Evolutionary conservation across 2,797 vertebrate genomes (phyloP).

Genomic region (Megalops cyprinoides): DNA sequence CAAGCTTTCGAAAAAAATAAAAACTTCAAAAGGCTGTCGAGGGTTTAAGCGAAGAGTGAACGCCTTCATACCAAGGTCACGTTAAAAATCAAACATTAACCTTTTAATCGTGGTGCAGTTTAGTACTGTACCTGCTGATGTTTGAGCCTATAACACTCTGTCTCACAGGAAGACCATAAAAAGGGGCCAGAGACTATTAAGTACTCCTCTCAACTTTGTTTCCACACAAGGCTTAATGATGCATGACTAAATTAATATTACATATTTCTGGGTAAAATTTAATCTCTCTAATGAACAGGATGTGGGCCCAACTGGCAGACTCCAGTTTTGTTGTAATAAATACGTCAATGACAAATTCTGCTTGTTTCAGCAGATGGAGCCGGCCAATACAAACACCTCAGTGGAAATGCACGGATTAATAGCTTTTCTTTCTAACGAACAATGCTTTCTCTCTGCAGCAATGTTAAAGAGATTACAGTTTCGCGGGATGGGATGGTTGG

Average conservation of each 20-base stretch:
- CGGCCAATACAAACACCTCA: conserved; percentile 51
- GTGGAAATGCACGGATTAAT: conserved; percentile 40
- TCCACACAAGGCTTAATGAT: conserved; percentile 50
- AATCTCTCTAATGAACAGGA: conserved; percentile 55
- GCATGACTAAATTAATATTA: conserved; percentile 49
- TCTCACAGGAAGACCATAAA: conserved; percentile 18
- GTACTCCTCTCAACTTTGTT: conserved; percentile 37
- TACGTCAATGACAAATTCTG: conserved; percentile 47
- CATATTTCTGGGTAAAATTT: conserved; percentile 52
- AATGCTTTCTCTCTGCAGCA: conserved; percentile 36
- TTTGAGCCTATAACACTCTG: conserved; percentile 27
- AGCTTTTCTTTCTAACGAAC: conserved; percentile 45
- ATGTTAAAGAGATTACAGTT: conserved; percentile 42
- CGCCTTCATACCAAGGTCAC: not conserved
- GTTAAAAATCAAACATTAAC: not conserved
- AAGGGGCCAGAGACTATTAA: conserved; percentile 32
- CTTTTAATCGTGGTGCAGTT: not conserved
- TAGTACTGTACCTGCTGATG: conserved; percentile 22
- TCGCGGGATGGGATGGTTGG: not conserved
- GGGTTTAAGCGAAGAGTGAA: conserved; percentile 6
- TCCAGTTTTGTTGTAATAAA: conserved; percentile 41
- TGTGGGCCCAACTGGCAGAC: conserved; percentile 45
- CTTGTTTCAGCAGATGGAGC: conserved; percentile 30
- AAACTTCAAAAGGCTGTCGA: conserved; percentile 11
- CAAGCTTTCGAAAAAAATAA: not conserved